phyloP scores from a whole-genome alignment of 1,140 invertebrate genomes.

The Heliconius hewitsoni region DNA sequence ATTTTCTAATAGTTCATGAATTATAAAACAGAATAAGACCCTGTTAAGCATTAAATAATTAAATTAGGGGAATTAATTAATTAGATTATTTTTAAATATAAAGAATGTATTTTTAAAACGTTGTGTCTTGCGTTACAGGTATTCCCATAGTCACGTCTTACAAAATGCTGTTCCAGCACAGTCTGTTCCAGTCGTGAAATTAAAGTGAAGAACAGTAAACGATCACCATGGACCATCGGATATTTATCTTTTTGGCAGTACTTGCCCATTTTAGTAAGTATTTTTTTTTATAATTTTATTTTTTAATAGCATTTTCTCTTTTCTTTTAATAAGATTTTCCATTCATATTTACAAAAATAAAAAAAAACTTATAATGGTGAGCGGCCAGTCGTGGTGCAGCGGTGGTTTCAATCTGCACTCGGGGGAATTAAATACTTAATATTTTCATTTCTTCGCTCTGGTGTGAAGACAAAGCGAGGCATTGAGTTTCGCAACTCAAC shows the following conservation, averaged over 20 bases:
- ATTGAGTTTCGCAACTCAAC: too few relatives aligned
- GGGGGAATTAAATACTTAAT: too few relatives aligned
- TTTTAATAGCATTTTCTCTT: not conserved
- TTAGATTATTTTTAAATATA: not conserved
- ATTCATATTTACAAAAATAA: too few relatives aligned
- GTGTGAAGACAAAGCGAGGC: too few relatives aligned
- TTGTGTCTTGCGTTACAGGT: slow-evolving; percentile 44
- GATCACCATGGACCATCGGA: slow-evolving; percentile 56
- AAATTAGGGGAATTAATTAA: not conserved
- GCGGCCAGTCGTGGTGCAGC: too few relatives aligned
- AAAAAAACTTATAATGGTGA: too few relatives aligned
- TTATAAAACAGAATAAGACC: not conserved
- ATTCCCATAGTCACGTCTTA: slow-evolving; percentile 15
- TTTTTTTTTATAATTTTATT: slow-evolving; percentile 3
- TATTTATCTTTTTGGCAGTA: slow-evolving; percentile 55
- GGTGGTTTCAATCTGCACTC: too few relatives aligned
- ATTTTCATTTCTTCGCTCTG: too few relatives aligned
- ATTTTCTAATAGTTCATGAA: not conserved
- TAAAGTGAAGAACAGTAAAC: slow-evolving; percentile 14
- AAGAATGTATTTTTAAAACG: not conserved
- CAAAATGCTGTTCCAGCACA: slow-evolving; percentile 46
- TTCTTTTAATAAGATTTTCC: not conserved
- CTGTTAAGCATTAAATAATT: not conserved
- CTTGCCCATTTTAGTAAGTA: slow-evolving; percentile 67
- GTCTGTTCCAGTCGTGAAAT: slow-evolving; percentile 34